Conservation (phyloP, 2,113 vertebrate species). For the Thalassarche chlororhynchos region DNA sequence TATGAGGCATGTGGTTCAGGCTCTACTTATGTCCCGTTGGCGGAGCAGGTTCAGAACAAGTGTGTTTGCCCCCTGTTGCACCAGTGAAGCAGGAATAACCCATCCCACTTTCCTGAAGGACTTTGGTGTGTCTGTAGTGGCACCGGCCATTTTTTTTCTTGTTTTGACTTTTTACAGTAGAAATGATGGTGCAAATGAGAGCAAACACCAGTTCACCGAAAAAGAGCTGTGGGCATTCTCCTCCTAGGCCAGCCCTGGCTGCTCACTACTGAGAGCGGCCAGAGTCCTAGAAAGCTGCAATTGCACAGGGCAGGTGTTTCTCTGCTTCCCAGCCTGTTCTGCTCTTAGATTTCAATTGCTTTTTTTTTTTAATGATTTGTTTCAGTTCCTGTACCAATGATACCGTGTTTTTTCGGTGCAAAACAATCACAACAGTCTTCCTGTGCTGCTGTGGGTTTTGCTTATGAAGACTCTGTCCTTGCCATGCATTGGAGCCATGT, state of each 20-base stretch:
- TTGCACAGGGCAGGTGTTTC: not conserved
- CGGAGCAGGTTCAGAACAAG: not conserved
- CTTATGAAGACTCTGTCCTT: not conserved
- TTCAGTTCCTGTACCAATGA: not conserved
- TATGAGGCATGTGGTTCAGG: not conserved
- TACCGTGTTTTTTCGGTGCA: not conserved
- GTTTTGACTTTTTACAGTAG: not conserved
- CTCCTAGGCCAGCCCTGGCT: not conserved
- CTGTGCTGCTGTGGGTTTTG: not conserved
- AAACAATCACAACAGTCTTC: not conserved
- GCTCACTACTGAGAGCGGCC: not conserved
- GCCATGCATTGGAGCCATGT: not conserved
- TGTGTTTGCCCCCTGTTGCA: not conserved
- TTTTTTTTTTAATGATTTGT: not conserved
- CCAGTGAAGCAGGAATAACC: not conserved
- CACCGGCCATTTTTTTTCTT: not conserved
- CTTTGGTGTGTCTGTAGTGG: not conserved
- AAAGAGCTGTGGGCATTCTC: accelerated
- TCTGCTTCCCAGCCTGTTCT: not conserved
- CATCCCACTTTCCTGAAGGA: not conserved
- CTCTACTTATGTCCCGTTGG: not conserved
- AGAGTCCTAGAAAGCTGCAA: not conserved
- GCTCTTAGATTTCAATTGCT: not conserved
- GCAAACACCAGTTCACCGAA: not conserved
- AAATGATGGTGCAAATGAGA: not conserved